Evolutionary conservation across 2,888 invertebrate genomes (phyloP), one percentile per base, ranked within the genome.

Genomic region (Stegana nigrithorax): DNA sequence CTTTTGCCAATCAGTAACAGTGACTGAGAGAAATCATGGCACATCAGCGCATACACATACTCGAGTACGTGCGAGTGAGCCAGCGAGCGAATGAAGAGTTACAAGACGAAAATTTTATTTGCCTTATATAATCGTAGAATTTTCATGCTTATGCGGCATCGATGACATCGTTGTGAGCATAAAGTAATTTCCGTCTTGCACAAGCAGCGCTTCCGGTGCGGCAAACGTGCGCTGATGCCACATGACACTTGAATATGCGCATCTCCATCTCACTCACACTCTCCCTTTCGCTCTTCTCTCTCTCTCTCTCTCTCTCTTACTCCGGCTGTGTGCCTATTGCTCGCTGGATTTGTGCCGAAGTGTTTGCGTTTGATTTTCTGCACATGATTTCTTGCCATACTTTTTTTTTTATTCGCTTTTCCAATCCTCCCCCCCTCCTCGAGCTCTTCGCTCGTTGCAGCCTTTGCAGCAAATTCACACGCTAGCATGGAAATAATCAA

Each of bases 141-240:
- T 53, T 53, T 61, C 60, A 72, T 76, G 74, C 75, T 79, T 76
- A 76, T 76, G 80, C 75, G 77, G 79, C 81, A 79, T 78, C 79
- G 79, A 78, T 78, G 77, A 80, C 81, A 80, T 80, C 79, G 79
- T 78, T 76, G 79, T 75, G 75, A 79, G 78, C 77, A 79, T 78
- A 80, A 78, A 78, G 77, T 77, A 80, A 80, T 79, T 77, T 80
- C 80, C 77, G 80, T 66, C 80, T 80, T 78, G 80, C 78, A 76
- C 80, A 80, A 76, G 80, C 76, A 70, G 76, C 67, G 71, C 70
- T 78, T 76, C 80, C 76, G 76, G 78, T 76, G 76, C 80, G 79
- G 75, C 80, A 75, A 80, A 76, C 76, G 79, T 80, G 77, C 73
- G 67, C 72, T n/a, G 66, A 51, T 70, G 67, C 65, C 59, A 53